phyloP scores from a whole-genome alignment of 2,113 vertebrate species.

The Cavia aperea region DNA sequence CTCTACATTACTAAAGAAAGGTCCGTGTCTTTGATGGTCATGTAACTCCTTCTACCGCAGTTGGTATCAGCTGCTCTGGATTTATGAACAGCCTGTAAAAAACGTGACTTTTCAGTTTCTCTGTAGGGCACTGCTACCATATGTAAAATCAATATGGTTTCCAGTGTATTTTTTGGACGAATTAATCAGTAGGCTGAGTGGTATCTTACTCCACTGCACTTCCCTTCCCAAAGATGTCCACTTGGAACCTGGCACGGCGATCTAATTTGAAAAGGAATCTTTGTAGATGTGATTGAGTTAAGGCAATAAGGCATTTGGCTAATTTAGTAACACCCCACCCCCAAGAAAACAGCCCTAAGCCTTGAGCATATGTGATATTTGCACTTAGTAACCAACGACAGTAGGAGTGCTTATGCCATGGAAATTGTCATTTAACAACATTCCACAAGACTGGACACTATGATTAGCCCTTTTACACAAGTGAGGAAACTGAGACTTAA shows the following conservation, averaged over 20 bases:
- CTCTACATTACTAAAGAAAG: background rate
- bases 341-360: background rate
- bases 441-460: background rate
- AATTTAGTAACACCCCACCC: background rate
- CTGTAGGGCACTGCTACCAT: background rate
- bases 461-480: background rate
- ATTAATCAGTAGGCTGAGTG: background rate
- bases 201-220: background rate
- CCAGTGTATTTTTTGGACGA: background rate
- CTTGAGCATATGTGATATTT: background rate
- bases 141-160: background rate
- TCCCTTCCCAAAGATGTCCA: background rate
- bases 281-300: background rate
- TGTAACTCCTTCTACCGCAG: background rate
- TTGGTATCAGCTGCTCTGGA: background rate
- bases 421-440: background rate
- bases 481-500: background rate
- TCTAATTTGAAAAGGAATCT: background rate
- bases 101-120: background rate
- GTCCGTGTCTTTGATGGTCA: background rate
- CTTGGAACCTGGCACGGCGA: background rate
- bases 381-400: background rate
- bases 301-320: background rate
- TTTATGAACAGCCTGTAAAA: constrained; percentile 4
- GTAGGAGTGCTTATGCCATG: background rate